Evolutionary conservation across 2,888 invertebrate genomes (phyloP).

Genomic region (Sarcophaga caerulescens): DNA sequence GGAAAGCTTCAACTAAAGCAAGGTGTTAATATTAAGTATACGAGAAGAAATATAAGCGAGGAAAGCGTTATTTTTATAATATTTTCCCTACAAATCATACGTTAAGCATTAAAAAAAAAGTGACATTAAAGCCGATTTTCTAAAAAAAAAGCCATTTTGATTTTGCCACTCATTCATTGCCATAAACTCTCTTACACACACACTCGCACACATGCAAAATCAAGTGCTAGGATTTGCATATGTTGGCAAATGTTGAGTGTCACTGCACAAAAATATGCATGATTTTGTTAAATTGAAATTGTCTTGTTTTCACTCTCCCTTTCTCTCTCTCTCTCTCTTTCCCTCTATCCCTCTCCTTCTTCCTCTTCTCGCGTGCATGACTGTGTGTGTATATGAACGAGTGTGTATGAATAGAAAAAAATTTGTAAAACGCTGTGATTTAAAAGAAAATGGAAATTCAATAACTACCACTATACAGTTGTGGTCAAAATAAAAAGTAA

Average conservation of each 20-base stretch:
- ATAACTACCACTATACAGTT: conserved; percentile 5
- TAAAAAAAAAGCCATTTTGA: conserved; percentile 17
- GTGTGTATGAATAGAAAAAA: neutral
- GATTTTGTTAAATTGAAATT: conserved; percentile 34
- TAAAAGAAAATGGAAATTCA: conserved; percentile 33
- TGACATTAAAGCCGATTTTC: conserved; percentile 43
- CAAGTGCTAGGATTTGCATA: neutral
- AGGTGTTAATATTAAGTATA: no score
- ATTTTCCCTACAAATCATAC: no score
- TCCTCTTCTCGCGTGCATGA: no score
- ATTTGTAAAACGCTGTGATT: conserved; percentile 20
- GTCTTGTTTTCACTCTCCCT: neutral
- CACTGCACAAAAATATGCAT: conserved; percentile 46
- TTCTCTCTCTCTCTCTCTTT: neutral
- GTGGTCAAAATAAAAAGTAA: no score
- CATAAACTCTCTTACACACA: neutral
- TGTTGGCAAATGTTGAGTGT: neutral
- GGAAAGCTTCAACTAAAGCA: no score
- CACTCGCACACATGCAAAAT: neutral
- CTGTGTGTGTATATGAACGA: no score
- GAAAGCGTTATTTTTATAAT: no score
- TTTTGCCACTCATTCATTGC: neutral
- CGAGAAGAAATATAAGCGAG: no score
- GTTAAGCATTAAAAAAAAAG: neutral
- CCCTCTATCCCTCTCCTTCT: no score